Evolutionary conservation across 2,888 invertebrate genomes (phyloP), one percentile per base, ranked within the genome.

Genomic region (Boloria euphrosyne): DNA sequence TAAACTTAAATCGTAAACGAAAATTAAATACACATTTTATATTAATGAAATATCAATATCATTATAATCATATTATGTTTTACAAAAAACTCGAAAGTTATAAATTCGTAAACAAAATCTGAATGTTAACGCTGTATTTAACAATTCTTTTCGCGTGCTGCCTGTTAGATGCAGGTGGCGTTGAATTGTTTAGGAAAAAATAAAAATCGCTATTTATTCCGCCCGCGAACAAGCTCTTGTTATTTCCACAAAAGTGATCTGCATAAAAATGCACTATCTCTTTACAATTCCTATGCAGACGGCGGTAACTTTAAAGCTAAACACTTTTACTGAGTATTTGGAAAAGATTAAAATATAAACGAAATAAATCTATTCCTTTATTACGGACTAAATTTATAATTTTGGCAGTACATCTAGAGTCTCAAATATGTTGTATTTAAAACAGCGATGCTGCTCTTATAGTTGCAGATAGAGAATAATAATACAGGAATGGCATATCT

Each of bases 161-260:
- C 79, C 85, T 84, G 85, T 88, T 87, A 80, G 80, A 71, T 80
- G 82, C 88, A 88, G 87, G 83, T 87, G 89, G 76, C 75, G 78
- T 72, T 59, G 72, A 73, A 74, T 73, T 75, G 73, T 74, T 76
- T 75, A 73, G 72, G 3, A 38, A 62, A 62, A 46, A 17, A 74
- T 74, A 77, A 74, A 69, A 66, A 66, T 55, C 64, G 59, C 59
- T 61, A 67, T 73, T 71, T 73, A 73, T 72, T 66, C 53, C 60
- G 65, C 58, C 58, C 65, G 44, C 55, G 17, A 57, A 55, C 50
- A 43, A 63, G 60, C 38, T 58, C 64, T 63, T 61, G 64, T 63
- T 64, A 66, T 66, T 69, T 64, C 64, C 53, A 63, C 66, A 64
- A 57, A 64, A 63, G 47, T 58, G 31, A 69, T 69, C 63, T 69